Evolutionary conservation across 2,797 vertebrate species (phyloP).

Genomic region (Esox masquinongy): DNA sequence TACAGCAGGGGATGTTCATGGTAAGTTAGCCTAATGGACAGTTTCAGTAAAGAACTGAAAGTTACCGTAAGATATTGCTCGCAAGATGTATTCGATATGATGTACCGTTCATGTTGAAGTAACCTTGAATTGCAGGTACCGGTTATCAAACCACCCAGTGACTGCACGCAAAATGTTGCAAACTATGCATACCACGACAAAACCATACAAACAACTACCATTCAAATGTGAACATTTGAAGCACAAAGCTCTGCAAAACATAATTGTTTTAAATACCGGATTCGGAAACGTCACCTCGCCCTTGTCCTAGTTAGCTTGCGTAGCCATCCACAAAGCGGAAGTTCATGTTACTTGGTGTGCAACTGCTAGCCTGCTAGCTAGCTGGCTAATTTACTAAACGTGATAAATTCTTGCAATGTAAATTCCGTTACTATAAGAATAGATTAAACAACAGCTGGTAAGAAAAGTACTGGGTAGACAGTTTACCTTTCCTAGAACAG

Average conservation of each 20-base stretch:
- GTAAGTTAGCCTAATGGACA: neutral
- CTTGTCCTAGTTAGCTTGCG: constrained; percentile 10
- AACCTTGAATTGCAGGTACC: neutral
- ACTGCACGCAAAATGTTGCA: neutral
- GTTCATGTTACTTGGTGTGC: neutral
- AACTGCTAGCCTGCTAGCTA: constrained; percentile 33
- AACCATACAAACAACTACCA: neutral
- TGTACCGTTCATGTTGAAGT: neutral
- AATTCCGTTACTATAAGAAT: neutral
- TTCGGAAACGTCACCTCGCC: constrained; percentile 3
- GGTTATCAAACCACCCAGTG: neutral
- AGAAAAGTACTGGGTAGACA: neutral
- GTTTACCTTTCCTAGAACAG: neutral
- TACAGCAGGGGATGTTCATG: neutral
- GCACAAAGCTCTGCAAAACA: neutral
- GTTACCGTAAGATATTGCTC: neutral
- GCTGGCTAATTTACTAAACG: neutral
- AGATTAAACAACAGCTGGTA: neutral
- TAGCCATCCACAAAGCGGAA: neutral
- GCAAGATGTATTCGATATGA: neutral
- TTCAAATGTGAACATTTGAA: neutral
- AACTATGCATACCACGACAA: neutral
- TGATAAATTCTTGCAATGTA: neutral
- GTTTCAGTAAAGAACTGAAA: neutral
- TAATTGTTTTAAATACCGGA: neutral